Evolutionary conservation across 2,113 vertebrate genomes (phyloP).

Genomic region (Chaenogobius annularis): DNA sequence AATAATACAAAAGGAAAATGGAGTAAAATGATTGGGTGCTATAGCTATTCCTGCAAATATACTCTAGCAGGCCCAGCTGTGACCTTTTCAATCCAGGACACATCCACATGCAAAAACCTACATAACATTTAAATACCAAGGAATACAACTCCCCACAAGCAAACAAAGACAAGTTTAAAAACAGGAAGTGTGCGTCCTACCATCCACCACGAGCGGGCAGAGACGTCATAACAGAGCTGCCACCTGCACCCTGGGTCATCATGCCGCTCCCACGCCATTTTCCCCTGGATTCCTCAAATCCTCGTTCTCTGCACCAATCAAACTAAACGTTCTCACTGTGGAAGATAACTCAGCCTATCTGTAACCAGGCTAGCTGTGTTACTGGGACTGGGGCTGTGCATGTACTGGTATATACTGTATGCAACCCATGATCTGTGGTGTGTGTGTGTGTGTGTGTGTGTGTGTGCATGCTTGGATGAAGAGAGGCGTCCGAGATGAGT

Average conservation of each 20-base stretch:
- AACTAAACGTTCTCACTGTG: slow-evolving; percentile 36
- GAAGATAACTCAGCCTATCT: slow-evolving; percentile 51
- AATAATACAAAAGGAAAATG: too few species aligned
- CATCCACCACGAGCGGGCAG: slow-evolving; percentile 81
- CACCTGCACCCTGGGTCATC: slow-evolving; percentile 78
- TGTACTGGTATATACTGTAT: slow-evolving; percentile 63
- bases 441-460: slow-evolving; percentile 50
- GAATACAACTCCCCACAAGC: slow-evolving; percentile 3
- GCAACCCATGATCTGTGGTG: slow-evolving; percentile 41
- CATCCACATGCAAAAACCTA: background rate
- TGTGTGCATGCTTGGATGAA: slow-evolving; percentile 49
- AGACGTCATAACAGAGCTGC: slow-evolving; percentile 80
- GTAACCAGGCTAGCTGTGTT: slow-evolving; percentile 46
- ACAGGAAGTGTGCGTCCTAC: slow-evolving; percentile 68
- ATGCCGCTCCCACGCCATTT: slow-evolving; percentile 74
- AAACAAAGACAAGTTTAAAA: slow-evolving; percentile 26
- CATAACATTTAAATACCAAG: slow-evolving; percentile 12
- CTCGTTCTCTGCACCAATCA: background rate
- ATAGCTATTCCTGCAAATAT: too few species aligned
- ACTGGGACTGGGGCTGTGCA: slow-evolving; percentile 59
- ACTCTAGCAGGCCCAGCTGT: background rate
- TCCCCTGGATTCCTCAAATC: slow-evolving; percentile 57
- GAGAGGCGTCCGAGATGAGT: slow-evolving; percentile 74
- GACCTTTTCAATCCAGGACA: background rate
- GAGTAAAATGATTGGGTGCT: too few species aligned